phyloP scores from a whole-genome alignment of 2,888 invertebrate species.

The Archaeoteleia sp. region DNA sequence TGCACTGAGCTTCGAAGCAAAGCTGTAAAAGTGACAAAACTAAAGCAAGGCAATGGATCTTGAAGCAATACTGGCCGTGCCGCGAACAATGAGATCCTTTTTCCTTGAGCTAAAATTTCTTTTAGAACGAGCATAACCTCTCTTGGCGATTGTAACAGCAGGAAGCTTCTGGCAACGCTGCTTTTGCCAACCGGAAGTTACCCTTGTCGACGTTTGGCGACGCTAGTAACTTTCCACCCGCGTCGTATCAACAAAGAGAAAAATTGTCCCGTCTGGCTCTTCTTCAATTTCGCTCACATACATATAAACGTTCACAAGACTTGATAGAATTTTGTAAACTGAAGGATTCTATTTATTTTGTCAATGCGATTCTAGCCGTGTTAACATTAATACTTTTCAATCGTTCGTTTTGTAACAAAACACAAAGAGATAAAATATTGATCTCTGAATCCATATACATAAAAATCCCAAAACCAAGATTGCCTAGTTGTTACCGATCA shows the following conservation, averaged over 20 bases:
- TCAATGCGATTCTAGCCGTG: too few species aligned
- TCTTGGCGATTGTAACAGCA: conserved; percentile 38
- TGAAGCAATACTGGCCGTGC: conserved; percentile 24
- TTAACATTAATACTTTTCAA: too few species aligned
- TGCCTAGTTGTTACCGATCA: too few species aligned
- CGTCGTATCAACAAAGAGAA: conserved; percentile 36
- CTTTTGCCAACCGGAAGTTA: conserved; percentile 39
- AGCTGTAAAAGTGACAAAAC: conserved; percentile 16
- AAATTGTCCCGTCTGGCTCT: conserved; percentile 8
- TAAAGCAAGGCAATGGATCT: conserved; percentile 29
- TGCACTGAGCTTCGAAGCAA: background rate
- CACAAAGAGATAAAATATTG: too few species aligned
- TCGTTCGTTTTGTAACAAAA: too few species aligned
- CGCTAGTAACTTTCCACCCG: conserved; percentile 27
- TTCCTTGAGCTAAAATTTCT: conserved; percentile 39
- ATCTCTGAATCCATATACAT: too few species aligned
- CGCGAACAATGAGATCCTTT: conserved; percentile 43
- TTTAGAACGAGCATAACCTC: conserved; percentile 42
- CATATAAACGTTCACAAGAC: too few species aligned
- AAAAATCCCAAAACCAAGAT: too few species aligned
- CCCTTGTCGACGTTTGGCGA: conserved; percentile 47
- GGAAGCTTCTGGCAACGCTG: conserved; percentile 45
- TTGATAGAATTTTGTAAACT: too few species aligned
- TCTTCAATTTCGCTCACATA: conserved; percentile 4
- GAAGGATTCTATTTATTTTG: too few species aligned